Evolutionary conservation across 2,888 invertebrate species (phyloP).

Genomic region (Pachycephus smyrnensis): DNA sequence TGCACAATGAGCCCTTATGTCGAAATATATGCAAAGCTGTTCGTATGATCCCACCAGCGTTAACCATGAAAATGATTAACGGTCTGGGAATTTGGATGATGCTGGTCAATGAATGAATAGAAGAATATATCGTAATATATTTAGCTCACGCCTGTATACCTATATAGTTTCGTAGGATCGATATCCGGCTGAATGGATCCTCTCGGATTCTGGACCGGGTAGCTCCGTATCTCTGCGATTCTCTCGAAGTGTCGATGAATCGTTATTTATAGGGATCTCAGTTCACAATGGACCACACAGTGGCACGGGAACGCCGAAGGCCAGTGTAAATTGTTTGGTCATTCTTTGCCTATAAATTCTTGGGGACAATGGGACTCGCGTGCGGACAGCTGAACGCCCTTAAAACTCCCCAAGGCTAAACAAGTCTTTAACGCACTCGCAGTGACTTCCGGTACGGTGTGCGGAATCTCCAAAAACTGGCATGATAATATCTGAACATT

Average conservation of each 20-base stretch:
- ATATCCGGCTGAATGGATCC: not conserved
- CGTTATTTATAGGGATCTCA: constrained; percentile 35
- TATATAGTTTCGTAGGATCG: not conserved
- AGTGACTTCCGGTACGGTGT: not conserved
- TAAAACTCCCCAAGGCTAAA: constrained; percentile 30
- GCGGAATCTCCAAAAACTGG: not conserved
- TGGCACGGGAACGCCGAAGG: constrained; percentile 20
- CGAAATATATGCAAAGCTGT: not conserved
- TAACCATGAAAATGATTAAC: not conserved
- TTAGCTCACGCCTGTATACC: not conserved
- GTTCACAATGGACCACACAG: constrained; percentile 41
- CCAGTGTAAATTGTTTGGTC: constrained; percentile 61
- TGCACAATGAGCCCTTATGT: not conserved
- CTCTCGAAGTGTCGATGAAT: constrained; percentile 16
- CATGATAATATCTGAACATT: not conserved
- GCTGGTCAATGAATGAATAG: not conserved
- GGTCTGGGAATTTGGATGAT: not conserved
- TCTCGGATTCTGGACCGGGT: not conserved
- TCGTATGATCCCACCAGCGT: not conserved
- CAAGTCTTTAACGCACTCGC: not conserved
- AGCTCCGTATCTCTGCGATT: too few relatives aligned
- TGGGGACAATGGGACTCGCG: constrained; percentile 45
- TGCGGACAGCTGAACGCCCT: constrained; percentile 49
- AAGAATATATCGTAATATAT: not conserved
- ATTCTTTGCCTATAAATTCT: constrained; percentile 62